Percentiles rank a stretch among this genome's conserved stretches.
Conservation (phyloP, 1,140 invertebrate genomes). For the Ylistrum balloti region DNA sequence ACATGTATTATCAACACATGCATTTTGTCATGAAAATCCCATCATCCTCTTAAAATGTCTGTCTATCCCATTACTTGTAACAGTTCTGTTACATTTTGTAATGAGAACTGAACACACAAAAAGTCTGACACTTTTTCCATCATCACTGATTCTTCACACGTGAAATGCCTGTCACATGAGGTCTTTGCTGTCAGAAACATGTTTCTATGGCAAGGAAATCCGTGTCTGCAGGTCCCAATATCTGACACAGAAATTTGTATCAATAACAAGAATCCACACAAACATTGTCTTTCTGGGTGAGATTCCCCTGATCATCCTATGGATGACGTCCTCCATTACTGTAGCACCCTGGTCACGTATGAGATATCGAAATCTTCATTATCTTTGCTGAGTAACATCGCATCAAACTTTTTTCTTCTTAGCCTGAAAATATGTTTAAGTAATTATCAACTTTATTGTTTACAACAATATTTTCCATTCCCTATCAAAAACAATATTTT, state of each 20-base stretch:
- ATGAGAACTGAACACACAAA: too few species aligned
- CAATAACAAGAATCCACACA: background rate
- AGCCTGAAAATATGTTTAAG: conserved; percentile 10
- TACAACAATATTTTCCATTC: too few species aligned
- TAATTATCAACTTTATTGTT: too few species aligned
- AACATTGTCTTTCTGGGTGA: background rate
- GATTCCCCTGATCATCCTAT: background rate
- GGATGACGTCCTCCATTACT: too few species aligned
- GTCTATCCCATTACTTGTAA: too few species aligned
- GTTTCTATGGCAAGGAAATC: background rate
- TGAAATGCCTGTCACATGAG: background rate
- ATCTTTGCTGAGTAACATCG: too few species aligned
- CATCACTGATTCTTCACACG: too few species aligned
- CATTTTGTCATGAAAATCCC: background rate
- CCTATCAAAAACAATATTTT: too few species aligned
- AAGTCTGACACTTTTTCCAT: too few species aligned
- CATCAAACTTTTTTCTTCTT: conserved; percentile 17
- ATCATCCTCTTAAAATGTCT: background rate
- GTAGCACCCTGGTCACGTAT: too few species aligned
- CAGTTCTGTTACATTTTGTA: too few species aligned
- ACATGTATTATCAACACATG: background rate
- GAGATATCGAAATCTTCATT: too few species aligned
- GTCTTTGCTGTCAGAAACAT: background rate
- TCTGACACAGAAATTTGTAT: background rate
- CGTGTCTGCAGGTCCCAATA: background rate